Conservation (phyloP, 2,797 vertebrate species). For the Momotus momota region DNA sequence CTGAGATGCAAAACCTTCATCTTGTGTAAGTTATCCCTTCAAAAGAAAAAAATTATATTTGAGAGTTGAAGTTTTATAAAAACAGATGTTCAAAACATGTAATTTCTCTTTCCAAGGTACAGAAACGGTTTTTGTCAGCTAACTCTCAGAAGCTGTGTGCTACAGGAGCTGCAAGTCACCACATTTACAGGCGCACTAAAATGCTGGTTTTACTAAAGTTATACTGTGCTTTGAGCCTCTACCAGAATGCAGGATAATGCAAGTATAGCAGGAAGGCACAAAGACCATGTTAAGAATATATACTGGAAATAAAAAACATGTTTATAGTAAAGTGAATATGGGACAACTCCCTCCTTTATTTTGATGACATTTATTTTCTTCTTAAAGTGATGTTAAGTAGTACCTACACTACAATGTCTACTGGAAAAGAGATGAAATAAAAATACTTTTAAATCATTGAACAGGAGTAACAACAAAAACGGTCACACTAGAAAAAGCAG, state of each 20-base stretch:
- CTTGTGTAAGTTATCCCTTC: background rate
- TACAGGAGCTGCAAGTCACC: constrained; percentile 80
- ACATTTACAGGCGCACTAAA: constrained; percentile 80
- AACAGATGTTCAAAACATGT: background rate
- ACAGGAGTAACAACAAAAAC: background rate
- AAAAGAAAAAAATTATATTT: background rate
- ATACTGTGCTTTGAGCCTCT: constrained; percentile 71
- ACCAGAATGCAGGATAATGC: constrained; percentile 70
- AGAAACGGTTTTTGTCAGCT: constrained; percentile 48
- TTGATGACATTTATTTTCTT: background rate
- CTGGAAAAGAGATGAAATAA: background rate
- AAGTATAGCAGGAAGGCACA: constrained; percentile 73
- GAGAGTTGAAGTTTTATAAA: constrained; percentile 21
- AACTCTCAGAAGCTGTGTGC: constrained; percentile 42
- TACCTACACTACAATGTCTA: background rate
- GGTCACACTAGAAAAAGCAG: background rate
- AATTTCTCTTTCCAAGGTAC: constrained; percentile 24
- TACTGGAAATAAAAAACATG: background rate
- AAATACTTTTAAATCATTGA: background rate
- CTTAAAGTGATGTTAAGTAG: background rate
- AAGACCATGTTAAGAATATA: background rate
- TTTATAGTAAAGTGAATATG: background rate
- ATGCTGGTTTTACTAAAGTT: constrained; percentile 51
- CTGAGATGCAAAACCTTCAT: background rate
- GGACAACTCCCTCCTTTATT: background rate